A percentile compares a stretch with the other conserved stretches of the same genome.
These are phyloP conservation scores for Elmis aenea DNA, from an alignment of 2,888 invertebrate genomes.

Conservation along the genomic window DNA sequence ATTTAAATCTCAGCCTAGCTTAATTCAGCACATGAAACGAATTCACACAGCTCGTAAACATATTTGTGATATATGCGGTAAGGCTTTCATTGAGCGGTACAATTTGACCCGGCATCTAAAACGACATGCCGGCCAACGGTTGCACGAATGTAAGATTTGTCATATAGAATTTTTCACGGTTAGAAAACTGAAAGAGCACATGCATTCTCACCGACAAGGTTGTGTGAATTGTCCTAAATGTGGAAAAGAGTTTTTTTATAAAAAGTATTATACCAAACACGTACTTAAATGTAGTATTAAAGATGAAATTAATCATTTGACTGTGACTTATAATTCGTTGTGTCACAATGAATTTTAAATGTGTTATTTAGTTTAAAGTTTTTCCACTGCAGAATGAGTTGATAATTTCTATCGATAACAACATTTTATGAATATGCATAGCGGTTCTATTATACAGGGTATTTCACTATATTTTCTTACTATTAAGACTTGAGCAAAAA, in stretches of 20 bases:
- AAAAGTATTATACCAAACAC: slow-evolving; percentile 27
- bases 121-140: slow-evolving; percentile 23
- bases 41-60: slow-evolving; percentile 26
- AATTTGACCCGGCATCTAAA: slow-evolving; percentile 26
- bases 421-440: too few relatives aligned
- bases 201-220: slow-evolving; percentile 25
- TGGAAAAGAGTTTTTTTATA: slow-evolving; percentile 27
- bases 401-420: too few relatives aligned
- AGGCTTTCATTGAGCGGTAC: slow-evolving; percentile 26
- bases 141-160: slow-evolving; percentile 28
- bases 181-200: slow-evolving; percentile 26
- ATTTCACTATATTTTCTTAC: too few relatives aligned
- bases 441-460: too few relatives aligned
- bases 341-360: too few relatives aligned
- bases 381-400: too few relatives aligned
- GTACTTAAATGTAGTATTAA: slow-evolving; percentile 20
- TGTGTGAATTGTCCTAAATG: slow-evolving; percentile 28
- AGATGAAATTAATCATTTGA: too few relatives aligned
- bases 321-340: too few relatives aligned
- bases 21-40: slow-evolving; percentile 28
- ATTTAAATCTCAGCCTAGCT: slow-evolving; percentile 28
- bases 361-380: too few relatives aligned
- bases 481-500: too few relatives aligned
- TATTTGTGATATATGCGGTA: slow-evolving; percentile 25
- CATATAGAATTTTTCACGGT: slow-evolving; percentile 24